phyloP scores from a whole-genome alignment of 2,797 vertebrate genomes.

The Xiphophorus birchmanni region DNA sequence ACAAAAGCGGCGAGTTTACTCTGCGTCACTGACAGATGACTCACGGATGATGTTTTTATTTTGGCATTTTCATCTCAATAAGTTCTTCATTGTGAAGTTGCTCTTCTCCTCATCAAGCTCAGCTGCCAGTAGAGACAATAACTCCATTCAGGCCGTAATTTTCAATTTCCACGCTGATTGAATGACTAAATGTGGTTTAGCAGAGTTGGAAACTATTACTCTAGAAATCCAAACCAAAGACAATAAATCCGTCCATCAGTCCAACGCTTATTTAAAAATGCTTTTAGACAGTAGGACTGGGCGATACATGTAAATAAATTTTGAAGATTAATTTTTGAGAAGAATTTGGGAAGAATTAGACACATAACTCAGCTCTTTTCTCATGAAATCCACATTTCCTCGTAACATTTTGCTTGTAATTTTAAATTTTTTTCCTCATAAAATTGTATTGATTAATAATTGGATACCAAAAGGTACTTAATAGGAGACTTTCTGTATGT shows the following conservation, averaged over 20 bases:
- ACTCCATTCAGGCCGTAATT: conserved; percentile 34
- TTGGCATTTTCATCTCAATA: conserved; percentile 58
- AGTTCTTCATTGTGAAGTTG: conserved; percentile 56
- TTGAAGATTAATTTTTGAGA: too few species aligned
- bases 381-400: too few species aligned
- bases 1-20: conserved; percentile 29
- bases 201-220: background rate
- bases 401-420: too few species aligned
- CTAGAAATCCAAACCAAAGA: background rate
- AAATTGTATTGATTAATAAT: too few species aligned
- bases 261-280: background rate
- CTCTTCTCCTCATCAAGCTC: conserved; percentile 8
- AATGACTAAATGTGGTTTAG: background rate
- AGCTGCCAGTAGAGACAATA: conserved; percentile 42
- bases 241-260: background rate
- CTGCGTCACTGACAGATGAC: conserved; percentile 45
- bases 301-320: too few species aligned
- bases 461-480: too few species aligned
- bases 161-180: conserved; percentile 7
- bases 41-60: conserved; percentile 50
- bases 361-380: too few species aligned
- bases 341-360: too few species aligned
- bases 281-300: background rate
- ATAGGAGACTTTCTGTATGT: too few species aligned
- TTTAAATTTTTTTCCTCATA: too few species aligned